Evolutionary conservation across 1,140 invertebrate genomes (phyloP).

Genomic region (Xylocopa sonorina): DNA sequence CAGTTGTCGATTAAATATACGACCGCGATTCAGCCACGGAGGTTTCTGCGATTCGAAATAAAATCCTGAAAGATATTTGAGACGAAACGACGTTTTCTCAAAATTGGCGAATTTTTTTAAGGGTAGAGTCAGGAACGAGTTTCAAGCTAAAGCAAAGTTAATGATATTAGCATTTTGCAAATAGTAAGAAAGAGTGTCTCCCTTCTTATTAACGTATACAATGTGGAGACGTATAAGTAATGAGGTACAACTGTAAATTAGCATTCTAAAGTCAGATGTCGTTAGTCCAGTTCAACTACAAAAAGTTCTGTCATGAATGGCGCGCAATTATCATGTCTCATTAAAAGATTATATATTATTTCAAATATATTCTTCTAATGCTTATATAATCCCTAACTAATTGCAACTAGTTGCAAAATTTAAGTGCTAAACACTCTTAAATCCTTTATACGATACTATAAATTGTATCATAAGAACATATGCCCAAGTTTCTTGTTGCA

Average conservation of each 20-base stretch:
- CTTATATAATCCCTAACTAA: background rate
- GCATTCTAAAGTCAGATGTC: background rate
- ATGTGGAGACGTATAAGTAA: background rate
- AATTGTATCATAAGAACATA: too few relatives aligned
- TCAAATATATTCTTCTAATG: background rate
- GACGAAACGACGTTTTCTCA: too few relatives aligned
- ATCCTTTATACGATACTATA: too few relatives aligned
- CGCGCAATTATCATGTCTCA: background rate
- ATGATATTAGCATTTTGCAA: too few relatives aligned
- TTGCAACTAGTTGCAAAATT: background rate
- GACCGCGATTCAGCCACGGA: background rate
- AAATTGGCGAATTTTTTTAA: too few relatives aligned
- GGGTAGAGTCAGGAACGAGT: too few relatives aligned
- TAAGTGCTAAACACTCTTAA: too few relatives aligned
- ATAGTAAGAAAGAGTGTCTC: too few relatives aligned
- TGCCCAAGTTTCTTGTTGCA: too few relatives aligned
- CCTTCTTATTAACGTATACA: too few relatives aligned
- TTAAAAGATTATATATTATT: background rate
- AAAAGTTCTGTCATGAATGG: background rate
- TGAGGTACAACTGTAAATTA: slow-evolving; percentile 12
- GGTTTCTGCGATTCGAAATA: background rate
- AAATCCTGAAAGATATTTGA: background rate
- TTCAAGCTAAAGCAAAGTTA: too few relatives aligned
- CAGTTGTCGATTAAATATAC: background rate
- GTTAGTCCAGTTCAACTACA: background rate